Percentiles rank a stretch among this genome's conserved stretches.
phyloP scores from a whole-genome alignment of 2,797 vertebrate species.

The Urosaurus nigricauda region DNA sequence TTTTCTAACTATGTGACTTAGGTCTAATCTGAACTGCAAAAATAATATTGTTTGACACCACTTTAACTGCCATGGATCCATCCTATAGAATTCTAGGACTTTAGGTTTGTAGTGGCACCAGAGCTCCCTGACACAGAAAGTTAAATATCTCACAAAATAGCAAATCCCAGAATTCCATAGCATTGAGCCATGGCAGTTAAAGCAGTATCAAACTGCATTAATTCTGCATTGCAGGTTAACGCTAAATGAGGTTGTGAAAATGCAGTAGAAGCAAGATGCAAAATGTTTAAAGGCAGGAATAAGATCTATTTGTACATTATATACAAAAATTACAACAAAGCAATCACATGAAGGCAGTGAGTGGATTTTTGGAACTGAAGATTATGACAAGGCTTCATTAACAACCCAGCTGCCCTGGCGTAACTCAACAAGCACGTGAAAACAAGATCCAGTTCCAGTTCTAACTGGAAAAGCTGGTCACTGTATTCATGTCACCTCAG shows the following conservation, averaged over 20 bases:
- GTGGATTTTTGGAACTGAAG: not conserved
- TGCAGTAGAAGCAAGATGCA: not conserved
- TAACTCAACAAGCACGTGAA: slow-evolving; percentile 1
- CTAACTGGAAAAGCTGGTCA: slow-evolving; percentile 9
- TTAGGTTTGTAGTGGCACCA: too few species aligned
- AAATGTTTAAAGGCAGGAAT: not conserved
- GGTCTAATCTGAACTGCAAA: too few species aligned
- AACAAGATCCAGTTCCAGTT: slow-evolving; percentile 4
- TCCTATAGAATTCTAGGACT: too few species aligned
- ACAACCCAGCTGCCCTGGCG: not conserved
- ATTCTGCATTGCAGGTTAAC: too few species aligned
- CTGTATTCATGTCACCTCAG: slow-evolving; percentile 2
- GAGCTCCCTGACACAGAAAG: too few species aligned
- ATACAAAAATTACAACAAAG: not conserved
- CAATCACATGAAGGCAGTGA: not conserved
- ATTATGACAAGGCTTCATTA: not conserved
- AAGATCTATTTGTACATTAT: not conserved
- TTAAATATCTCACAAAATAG: too few species aligned
- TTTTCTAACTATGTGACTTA: not conserved
- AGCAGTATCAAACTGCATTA: too few species aligned
- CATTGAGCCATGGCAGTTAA: too few species aligned
- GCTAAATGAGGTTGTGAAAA: not conserved
- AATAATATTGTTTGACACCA: too few species aligned
- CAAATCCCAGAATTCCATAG: too few species aligned
- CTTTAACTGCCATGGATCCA: too few species aligned